Evolutionary conservation across 2,888 invertebrate genomes (phyloP), one percentile per base, ranked within the genome.

Genomic region (Allolobophora icterica): DNA sequence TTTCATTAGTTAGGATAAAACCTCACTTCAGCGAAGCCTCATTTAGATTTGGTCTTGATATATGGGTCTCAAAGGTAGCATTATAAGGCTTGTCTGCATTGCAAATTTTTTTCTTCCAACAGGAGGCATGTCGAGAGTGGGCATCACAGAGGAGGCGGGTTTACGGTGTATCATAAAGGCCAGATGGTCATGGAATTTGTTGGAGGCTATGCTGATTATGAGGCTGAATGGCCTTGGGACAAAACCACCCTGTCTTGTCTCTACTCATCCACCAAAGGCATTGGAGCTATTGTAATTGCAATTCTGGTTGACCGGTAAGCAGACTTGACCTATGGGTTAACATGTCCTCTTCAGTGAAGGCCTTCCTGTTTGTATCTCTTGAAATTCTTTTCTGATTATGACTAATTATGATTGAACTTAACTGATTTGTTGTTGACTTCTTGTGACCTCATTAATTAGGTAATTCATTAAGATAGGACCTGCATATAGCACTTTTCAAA

Each of bases 241-340:
- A 92, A 93, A 21, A 93, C 94, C 84, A 95, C 95, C 0, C 91
- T 94, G 40, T 92, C 94, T 17, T 90, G 92, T 71, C 92, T 92
- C 2, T 94, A 92, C 90, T 94, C 94, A 3, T 90, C 92, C 21
- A 93, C 94, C 0, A 94, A 94, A 92, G 94, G 93, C 19, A 93
- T 94, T 1, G 93, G n/a, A n/a, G n/a, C n/a, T n/a, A n/a, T n/a
- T n/a, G n/a, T n/a, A n/a, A n/a, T n/a, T n/a, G n/a, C n/a, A 93
- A 94, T 93, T 91, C 93, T 96, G 52, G 95, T 95, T 13, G 95
- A 96, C 91, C 94, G 92, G 95, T 95, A 92, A 89, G 91, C 71
- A 83, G n/a, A n/a, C 58, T 89, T 89, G 58, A 58, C 58, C 24
- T 30, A 5, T 58, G 58, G 58, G 17, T 52, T 52, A 19, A 52